Evolutionary conservation across 2,113 vertebrate genomes (phyloP), one percentile per base, ranked within the genome.

Genomic region (Scortum barcoo): DNA sequence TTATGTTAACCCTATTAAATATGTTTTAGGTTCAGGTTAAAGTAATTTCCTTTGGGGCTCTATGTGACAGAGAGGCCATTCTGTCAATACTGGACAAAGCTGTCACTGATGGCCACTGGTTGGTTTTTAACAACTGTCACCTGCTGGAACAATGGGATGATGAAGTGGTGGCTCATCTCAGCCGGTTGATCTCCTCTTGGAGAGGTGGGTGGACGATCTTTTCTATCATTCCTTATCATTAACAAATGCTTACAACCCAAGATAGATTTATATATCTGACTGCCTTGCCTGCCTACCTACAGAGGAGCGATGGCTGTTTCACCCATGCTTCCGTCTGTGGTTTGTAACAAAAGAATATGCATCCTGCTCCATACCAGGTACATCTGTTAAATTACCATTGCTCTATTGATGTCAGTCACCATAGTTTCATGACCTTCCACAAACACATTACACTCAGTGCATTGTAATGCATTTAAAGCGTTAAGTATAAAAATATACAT

Each of bases 61-160:
- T 36, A 19, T 86, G 76, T 56, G 83, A 93, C 51, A 72, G n/a
- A 71, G 77, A 88, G 2, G 6, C 42, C 16, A 46, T 94, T 9
- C 83, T 93, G 24, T 83, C 82, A 20, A 38, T 76, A 2, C 67
- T 96, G 42, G 76, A 90, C 16, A 67, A 56, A 40, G 93, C 95
- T 57, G 89, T 90, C 68, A 71, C 58, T 2, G 87, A 94, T 1
- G 96, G 96, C 11, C 91, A 93, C 66, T 97, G 97, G 97, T 70
- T 97, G 74, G 95, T 97, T 60, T 92, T 97, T 9, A 94, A 95
- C 84, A 95, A 95, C 91, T 96, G 96, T 81, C 96, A 97, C 79
- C 88, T 96, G 71, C 67, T 96, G 78, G 70, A 94, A 13, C 73
- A 50, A n/a, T 97, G 96, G 96, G 94, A 96, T 3, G 67, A 76